These are phyloP conservation scores for Phaonia tiefii DNA, from an alignment of 2,888 invertebrate genomes.

Conservation along the genomic window DNA sequence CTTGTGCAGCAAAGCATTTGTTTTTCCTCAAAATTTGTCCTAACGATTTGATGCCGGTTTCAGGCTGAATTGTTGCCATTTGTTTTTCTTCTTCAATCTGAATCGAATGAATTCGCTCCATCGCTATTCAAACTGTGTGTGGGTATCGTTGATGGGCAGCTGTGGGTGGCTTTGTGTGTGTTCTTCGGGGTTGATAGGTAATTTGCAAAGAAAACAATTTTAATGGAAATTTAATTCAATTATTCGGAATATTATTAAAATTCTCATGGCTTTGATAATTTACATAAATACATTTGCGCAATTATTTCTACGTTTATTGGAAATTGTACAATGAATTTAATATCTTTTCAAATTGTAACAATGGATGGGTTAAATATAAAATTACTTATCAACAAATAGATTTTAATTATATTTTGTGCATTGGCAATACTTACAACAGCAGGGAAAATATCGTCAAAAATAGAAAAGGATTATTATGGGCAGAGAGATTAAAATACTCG, in stretches of 20 bases:
- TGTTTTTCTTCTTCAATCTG: slow-evolving; percentile 8
- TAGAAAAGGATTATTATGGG: too few relatives aligned
- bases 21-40: slow-evolving; percentile 38
- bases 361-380: too few relatives aligned
- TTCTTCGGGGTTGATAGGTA: slow-evolving; percentile 1
- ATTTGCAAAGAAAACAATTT: slow-evolving; percentile 52
- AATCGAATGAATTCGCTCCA: background rate
- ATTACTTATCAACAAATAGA: too few relatives aligned
- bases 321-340: too few relatives aligned
- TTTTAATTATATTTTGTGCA: too few relatives aligned
- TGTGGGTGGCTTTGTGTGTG: background rate
- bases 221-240: slow-evolving; percentile 58
- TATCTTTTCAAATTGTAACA: too few relatives aligned
- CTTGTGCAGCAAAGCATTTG: slow-evolving; percentile 13
- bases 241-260: slow-evolving; percentile 40
- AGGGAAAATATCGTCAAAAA: too few relatives aligned
- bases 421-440: too few relatives aligned
- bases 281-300: slow-evolving; percentile 19
- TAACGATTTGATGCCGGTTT: slow-evolving; percentile 26
- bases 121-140: too few relatives aligned
- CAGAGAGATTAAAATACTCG: too few relatives aligned
- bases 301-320: too few relatives aligned
- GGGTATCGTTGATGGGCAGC: background rate
- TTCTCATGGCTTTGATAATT: slow-evolving; percentile 12
- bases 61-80: slow-evolving; percentile 23